Conservation (phyloP, 2,888 invertebrate species). For the Agapostemon virescens region DNA sequence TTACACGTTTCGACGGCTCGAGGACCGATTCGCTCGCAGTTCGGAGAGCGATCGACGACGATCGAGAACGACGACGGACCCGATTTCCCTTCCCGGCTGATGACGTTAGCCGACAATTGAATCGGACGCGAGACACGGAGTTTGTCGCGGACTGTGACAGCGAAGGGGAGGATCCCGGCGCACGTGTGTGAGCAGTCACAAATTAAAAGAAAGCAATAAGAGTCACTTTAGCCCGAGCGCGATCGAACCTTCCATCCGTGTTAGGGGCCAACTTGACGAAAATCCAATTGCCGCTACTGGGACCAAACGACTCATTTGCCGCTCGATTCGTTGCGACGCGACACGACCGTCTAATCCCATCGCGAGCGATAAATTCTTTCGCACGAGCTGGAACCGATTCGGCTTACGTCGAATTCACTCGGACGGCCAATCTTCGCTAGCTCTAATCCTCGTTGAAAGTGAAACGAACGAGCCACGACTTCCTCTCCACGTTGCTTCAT, state of each 20-base stretch:
- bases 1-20: constrained; percentile 63
- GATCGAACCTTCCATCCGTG: constrained; percentile 28
- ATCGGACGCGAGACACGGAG: constrained; percentile 35
- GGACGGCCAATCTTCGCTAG: not conserved
- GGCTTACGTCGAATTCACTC: not conserved
- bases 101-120: constrained; percentile 57
- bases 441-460: not conserved
- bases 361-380: constrained; percentile 29
- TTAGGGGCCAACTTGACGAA: constrained; percentile 34
- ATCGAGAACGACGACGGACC: not conserved
- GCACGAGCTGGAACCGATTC: not conserved
- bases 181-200: constrained; percentile 66
- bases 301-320: constrained; percentile 51
- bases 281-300: constrained; percentile 44
- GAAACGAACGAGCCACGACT: not conserved
- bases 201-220: constrained; percentile 69
- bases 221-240: constrained; percentile 53
- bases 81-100: constrained; percentile 39
- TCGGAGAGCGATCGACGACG: constrained; percentile 15
- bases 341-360: constrained; percentile 33
- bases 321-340: constrained; percentile 39
- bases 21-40: constrained; percentile 36
- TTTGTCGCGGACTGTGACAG: constrained; percentile 26
- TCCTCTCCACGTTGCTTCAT: not conserved
- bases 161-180: constrained; percentile 47